Base-by-base conservation (phyloP, 2,888 invertebrate genomes). In the Sisyra terminalis region DNA sequence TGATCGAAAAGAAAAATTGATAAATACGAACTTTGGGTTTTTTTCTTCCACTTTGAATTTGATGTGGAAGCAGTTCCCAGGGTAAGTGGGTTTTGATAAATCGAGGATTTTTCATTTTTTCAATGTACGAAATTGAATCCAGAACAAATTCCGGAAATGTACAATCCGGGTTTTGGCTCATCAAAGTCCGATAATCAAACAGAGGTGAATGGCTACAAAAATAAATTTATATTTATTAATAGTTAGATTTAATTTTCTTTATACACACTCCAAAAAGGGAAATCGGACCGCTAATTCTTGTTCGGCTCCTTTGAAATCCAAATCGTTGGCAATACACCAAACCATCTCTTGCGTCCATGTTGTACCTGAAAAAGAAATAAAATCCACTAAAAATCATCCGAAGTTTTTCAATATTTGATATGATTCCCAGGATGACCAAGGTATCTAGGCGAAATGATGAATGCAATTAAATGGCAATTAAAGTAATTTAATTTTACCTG, bases 281-380 rank as follows among this genome's bases (percentile, higher is more conserved):
- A 78, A 82, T 52, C 84, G 60, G 45, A 66, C 62, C n/a, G 65
- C 64, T 1, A 75, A 57, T 5, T 66, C 63, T 45, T 51, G 51
- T 55, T 68, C 66, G 1, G 77, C 76, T 15, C 59, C 60, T 44
- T 69, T 62, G 46, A 69, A 74, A 56, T 82, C 69, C 39, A 78
- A 56, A 48, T 75, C 63, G 46, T 75, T 75, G 45, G 70, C 66
- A 34, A 82, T 65, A 45, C 79, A 63, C 74, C 80, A 83, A 0
- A 79, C 71, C 64, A 83, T 70, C 63, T 83, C 82, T 57, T 81
- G 81, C 0, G 77, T 69, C 83, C 83, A 83, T 13, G 84, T 84
- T 15, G 83, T 83, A 3, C 79, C 78, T 77, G 52, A 34, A 57
- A 57, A 32, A 39, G 46, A 34, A 45, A 17, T 31, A 11, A 16